Evolutionary conservation across 1,140 invertebrate species (phyloP).

Genomic region (Procambarus clarkii): DNA sequence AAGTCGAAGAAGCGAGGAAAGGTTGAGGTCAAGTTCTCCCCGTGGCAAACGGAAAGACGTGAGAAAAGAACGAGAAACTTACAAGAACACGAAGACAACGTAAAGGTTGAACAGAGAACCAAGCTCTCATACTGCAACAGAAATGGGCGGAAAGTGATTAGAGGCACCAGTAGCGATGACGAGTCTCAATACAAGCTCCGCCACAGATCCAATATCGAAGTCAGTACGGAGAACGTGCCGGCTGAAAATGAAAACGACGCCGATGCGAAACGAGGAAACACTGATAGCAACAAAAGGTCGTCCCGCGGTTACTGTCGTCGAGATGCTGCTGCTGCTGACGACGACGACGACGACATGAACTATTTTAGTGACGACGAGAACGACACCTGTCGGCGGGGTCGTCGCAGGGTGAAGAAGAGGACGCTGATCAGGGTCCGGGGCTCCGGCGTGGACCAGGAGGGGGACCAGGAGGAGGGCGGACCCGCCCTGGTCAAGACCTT

Average conservation of each 20-base stretch:
- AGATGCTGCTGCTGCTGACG: neutral
- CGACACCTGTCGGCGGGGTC: slow-evolving; percentile 3
- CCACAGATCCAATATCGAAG: slow-evolving; percentile 42
- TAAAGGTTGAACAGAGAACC: slow-evolving; percentile 47
- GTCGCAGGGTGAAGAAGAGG: slow-evolving; percentile 44
- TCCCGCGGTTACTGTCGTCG: too few species aligned
- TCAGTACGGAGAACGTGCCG: slow-evolving; percentile 31
- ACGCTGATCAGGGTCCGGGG: slow-evolving; percentile 43
- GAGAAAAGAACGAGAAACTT: neutral
- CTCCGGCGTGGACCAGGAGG: slow-evolving; percentile 31
- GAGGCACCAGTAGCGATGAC: neutral
- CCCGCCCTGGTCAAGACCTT: slow-evolving; percentile 38
- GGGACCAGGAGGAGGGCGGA: slow-evolving; percentile 28
- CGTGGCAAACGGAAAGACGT: slow-evolving; percentile 46
- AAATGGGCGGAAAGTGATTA: neutral
- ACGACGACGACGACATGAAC: neutral
- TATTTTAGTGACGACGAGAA: slow-evolving; percentile 34
- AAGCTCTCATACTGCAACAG: slow-evolving; percentile 33
- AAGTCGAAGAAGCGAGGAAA: slow-evolving; percentile 45
- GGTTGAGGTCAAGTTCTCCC: slow-evolving; percentile 53
- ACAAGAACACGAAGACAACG: neutral
- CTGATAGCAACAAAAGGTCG: neutral
- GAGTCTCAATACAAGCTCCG: slow-evolving; percentile 29
- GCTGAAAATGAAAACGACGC: neutral
- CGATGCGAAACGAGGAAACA: neutral